Evolutionary conservation across 2,113 vertebrate genomes (phyloP), one percentile per base, ranked within the genome.

Genomic region (Orientallactaga bullata): DNA sequence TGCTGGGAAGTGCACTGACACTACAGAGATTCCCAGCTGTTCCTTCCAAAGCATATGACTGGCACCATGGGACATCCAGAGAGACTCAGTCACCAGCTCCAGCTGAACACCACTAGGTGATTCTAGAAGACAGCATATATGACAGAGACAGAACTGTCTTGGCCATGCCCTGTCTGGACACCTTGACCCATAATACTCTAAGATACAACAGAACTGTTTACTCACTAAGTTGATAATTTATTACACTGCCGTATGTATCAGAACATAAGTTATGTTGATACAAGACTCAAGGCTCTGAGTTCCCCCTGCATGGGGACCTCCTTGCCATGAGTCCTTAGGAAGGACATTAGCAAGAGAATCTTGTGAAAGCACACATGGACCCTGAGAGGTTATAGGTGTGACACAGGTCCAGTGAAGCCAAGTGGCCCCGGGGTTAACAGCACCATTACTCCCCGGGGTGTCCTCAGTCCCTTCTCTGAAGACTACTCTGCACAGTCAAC

Each of bases 101-200:
- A 55, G 12, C 55, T 20, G 20, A 85, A 55, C 18, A 37, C 2
- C 3, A 68, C 39, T 28, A 39, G 42, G 20, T 30, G 47, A 91
- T 1, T 30, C 12, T 4, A n/a, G 21, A 2, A 55, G 7, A 16
- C 3, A 30, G 16, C 9, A 39, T 0, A 0, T 26, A 8, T 55
- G 55, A 55, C 55, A 55, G 23, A 13, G 1, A 18, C 6, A 71
- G 28, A 85, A 20, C 47, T 65, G 30, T 68, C 16, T 82, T 82
- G 58, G 39, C 7, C 42, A 69, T 28, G 2, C 7, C 13, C 60
- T 39, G 10, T 26, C 74, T 23, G 12, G 1, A 11, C 7, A 32
- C 24, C 77, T 32, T 76, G 28, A 63, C 30, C 10, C 26, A 86
- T 10, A 13, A 28, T 5, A 55, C 13, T 15, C 32, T 9, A 15